Evolutionary conservation across 2,113 vertebrate species (phyloP).

Genomic region (Albula goreensis): DNA sequence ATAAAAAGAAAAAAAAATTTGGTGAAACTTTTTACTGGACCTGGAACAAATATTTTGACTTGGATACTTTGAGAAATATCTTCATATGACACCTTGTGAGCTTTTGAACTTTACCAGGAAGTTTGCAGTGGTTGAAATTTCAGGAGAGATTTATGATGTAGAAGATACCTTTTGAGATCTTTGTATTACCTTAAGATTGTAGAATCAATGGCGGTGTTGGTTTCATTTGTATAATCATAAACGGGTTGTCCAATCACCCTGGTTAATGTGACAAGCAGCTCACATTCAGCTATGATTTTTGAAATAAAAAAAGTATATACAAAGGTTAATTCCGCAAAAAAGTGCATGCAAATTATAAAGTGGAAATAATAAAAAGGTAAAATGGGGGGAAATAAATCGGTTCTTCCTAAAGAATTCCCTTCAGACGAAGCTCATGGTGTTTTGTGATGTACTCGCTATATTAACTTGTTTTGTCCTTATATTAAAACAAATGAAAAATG

Average conservation of each 20-base stretch:
- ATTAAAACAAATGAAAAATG: conserved; percentile 61
- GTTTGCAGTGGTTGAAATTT: conserved; percentile 87
- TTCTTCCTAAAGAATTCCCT: conserved; percentile 94
- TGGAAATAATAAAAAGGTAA: conserved; percentile 70
- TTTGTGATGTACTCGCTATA: conserved; percentile 93
- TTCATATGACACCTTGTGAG: conserved; percentile 98
- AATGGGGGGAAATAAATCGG: conserved; percentile 81
- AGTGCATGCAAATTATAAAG: conserved; percentile 71
- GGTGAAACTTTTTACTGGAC: conserved; percentile 99
- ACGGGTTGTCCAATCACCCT: conserved; percentile 77
- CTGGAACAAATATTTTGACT: conserved; percentile 99
- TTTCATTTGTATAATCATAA: conserved; percentile 90
- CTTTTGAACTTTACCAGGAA: conserved; percentile 98
- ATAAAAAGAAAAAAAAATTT: conserved; percentile 96
- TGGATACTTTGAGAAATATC: conserved; percentile 99
- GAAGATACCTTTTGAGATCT: conserved; percentile 88
- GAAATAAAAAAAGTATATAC: conserved; percentile 53
- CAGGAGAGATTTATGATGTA: conserved; percentile 88
- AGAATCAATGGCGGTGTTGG: conserved; percentile 84
- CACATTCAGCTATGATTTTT: conserved; percentile 75
- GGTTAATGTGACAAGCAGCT: conserved; percentile 78
- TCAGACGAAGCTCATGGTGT: conserved; percentile 88
- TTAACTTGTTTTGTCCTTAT: conserved; percentile 83
- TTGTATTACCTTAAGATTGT: conserved; percentile 83
- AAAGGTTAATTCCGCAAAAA: conserved; percentile 60